phyloP scores from a whole-genome alignment of 2,888 invertebrate genomes.

The Tolmerus cingulatus region DNA sequence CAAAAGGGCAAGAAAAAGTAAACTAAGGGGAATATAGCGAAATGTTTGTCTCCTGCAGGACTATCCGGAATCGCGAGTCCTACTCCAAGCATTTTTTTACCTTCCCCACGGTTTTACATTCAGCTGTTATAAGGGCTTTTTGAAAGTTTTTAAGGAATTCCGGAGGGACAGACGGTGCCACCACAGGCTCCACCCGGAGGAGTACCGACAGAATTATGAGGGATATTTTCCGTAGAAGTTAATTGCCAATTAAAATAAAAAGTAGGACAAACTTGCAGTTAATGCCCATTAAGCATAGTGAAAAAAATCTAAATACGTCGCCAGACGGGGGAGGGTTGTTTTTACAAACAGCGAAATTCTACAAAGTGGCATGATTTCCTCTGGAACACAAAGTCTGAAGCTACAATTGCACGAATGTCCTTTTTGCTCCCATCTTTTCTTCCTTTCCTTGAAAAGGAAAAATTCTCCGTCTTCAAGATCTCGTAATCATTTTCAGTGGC shows the following conservation, averaged over 20 bases:
- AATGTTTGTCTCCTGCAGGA: neutral
- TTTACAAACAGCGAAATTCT: neutral
- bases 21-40: neutral
- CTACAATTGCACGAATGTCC: neutral
- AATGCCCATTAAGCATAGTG: neutral
- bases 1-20: neutral
- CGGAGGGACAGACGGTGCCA: neutral
- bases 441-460: neutral
- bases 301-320: slow-evolving; percentile 5
- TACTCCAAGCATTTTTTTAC: neutral
- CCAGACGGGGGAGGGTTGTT: neutral
- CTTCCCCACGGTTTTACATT: neutral
- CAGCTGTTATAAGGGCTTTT: neutral
- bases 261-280: neutral
- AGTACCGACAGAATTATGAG: neutral
- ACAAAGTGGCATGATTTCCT: neutral
- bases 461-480: neutral
- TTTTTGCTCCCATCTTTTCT: neutral
- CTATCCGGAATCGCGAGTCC: neutral
- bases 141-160: slow-evolving; percentile 15
- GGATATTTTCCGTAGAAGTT: neutral
- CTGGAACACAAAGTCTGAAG: neutral
- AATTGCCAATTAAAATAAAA: slow-evolving; percentile 24
- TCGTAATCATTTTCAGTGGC: slow-evolving; percentile 1
- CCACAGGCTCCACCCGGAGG: neutral